Base-by-base conservation (phyloP, 2,888 invertebrate species). In the Spodoptera picta region DNA sequence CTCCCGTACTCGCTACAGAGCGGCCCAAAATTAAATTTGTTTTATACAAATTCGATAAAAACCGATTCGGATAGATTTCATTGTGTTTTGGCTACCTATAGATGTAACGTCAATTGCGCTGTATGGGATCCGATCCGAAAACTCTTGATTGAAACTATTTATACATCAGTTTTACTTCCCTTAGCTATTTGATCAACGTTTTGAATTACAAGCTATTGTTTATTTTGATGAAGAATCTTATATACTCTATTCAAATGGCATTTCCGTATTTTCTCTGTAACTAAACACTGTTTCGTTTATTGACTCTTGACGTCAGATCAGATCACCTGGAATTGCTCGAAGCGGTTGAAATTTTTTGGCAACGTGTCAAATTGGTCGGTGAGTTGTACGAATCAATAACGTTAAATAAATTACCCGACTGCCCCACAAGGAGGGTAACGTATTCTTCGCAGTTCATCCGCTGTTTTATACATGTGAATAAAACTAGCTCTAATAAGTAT, bases 81-180 rank as follows among this genome's bases (percentile, higher is more conserved):
- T 51, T 54, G 47, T 68, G 46, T 48, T 68, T 31, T 6, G n/a
- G 47, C 9, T n/a, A 19, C 19, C 19, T 19, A 36, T 36, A 36
- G 36, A 36, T 14, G 23, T 19, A 23, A 46, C 31, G 42, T 51
- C 51, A 4, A 48, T 41, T 46, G 7, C 36, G 11, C 9, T 14
- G 23, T 41, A 19, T 19, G 19, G 59, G 4, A 19, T n/a, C 59
- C 36, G 27, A 52, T 14, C 10, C 9, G 36, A 31, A 23, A 53
- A 48, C 31, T 42, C 5, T 54, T 0, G 9, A 27, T 12, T n/a
- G 24, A 63, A 69, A 55, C 54, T 67, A 62, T 67, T 55, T 55
- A 48, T 36, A 19, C n/a, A 7, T 24, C 12, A 11, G 9, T 14
- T 3, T 4, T 3, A n/a, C 12, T 69, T 51, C 23, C 47, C 10